Conservation (phyloP, 2,797 vertebrate genomes). For the Molossus molossus region DNA sequence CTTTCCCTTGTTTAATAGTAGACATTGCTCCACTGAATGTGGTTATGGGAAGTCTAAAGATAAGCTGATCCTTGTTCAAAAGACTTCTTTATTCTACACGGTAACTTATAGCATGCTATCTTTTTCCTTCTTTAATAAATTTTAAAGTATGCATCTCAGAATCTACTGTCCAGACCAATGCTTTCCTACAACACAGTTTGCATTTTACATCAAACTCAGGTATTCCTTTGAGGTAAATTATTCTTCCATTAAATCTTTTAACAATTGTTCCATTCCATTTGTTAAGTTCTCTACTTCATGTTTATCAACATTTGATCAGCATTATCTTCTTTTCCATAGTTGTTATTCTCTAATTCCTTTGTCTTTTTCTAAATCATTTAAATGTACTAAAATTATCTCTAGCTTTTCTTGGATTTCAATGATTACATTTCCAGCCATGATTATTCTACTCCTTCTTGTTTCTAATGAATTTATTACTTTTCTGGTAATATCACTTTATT, state of each 20-base stretch:
- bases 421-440: not conserved
- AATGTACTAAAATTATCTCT: constrained; percentile 11
- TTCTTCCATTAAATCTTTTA: constrained; percentile 36
- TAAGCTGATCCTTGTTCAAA: not conserved
- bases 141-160: not conserved
- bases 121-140: constrained; percentile 20
- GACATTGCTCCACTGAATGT: not conserved
- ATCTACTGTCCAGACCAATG: not conserved
- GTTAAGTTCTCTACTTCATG: not conserved
- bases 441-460: not conserved
- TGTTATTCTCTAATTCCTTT: constrained; percentile 9
- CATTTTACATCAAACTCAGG: constrained; percentile 5
- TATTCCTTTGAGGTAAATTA: not conserved
- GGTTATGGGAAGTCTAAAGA: not conserved
- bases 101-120: not conserved
- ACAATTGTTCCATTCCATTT: constrained; percentile 23
- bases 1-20: not conserved
- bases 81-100: not conserved
- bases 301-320: not conserved
- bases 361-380: constrained; percentile 31
- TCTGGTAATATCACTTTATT: not conserved
- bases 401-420: not conserved
- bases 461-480: constrained; percentile 27
- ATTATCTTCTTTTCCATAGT: not conserved
- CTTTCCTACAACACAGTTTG: not conserved